phyloP scores from a whole-genome alignment of 2,113 vertebrate genomes.

The Andinoacara biseriatus region DNA sequence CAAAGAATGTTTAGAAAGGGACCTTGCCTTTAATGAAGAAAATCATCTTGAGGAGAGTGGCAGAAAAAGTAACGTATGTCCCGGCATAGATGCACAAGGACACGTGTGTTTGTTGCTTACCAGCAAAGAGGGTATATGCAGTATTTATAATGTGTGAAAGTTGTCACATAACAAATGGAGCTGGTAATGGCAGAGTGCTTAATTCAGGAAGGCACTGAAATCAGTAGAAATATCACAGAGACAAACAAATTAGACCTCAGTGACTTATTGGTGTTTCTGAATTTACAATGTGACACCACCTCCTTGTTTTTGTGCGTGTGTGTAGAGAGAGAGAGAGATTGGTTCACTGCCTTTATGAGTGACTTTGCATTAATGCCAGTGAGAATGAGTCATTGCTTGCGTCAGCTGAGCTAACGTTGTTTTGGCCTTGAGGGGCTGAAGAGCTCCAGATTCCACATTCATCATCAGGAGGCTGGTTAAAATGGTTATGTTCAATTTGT shows the following conservation, averaged over 20 bases:
- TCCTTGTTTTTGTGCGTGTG: background rate
- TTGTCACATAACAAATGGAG: background rate
- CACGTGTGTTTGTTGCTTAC: background rate
- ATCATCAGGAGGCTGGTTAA: conserved; percentile 9
- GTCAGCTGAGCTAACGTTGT: conserved; percentile 43
- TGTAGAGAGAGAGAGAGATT: background rate
- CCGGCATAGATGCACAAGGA: background rate
- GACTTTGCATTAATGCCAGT: conserved; percentile 64
- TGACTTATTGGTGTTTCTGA: background rate
- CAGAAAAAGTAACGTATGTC: background rate
- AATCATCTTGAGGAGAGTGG: background rate
- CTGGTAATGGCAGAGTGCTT: background rate
- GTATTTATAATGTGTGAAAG: background rate
- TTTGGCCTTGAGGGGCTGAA: conserved; percentile 40
- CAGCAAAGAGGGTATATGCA: background rate
- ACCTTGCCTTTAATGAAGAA: background rate
- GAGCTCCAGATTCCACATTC: conserved; percentile 38
- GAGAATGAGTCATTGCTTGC: conserved; percentile 56
- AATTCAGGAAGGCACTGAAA: background rate
- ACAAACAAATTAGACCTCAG: background rate
- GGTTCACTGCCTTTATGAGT: conserved; percentile 27
- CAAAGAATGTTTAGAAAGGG: background rate
- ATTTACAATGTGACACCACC: background rate
- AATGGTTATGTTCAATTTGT: background rate
- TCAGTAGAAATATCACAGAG: background rate